Evolutionary conservation across 2,113 vertebrate genomes (phyloP).

Genomic region (Lichenostomus cassidix): DNA sequence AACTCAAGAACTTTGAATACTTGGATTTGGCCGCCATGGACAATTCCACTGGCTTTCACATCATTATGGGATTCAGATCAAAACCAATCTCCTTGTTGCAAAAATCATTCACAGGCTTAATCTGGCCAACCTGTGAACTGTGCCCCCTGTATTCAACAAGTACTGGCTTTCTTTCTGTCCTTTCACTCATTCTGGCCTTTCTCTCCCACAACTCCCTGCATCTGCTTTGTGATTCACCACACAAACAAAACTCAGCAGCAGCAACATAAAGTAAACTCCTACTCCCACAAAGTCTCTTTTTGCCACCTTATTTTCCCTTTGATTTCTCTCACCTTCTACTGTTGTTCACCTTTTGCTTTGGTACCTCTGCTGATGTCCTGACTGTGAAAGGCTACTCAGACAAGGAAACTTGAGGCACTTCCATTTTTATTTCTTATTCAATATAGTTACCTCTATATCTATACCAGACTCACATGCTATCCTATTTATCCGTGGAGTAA

Average conservation of each 20-base stretch:
- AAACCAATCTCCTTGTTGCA: not conserved
- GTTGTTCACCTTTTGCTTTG: not conserved
- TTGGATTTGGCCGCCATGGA: not conserved
- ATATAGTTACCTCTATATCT: not conserved
- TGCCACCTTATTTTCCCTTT: not conserved
- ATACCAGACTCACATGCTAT: not conserved
- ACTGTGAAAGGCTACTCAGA: not conserved
- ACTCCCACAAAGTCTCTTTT: not conserved
- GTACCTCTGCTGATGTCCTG: not conserved
- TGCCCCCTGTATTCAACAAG: not conserved
- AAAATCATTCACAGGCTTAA: not conserved
- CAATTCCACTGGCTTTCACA: not conserved
- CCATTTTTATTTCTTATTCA: not conserved
- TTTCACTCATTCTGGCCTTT: not conserved
- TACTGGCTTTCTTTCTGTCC: not conserved
- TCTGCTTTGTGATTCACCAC: not conserved
- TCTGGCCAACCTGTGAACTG: not conserved
- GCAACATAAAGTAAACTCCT: not conserved
- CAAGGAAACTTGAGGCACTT: not conserved
- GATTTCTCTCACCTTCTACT: not conserved
- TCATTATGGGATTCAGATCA: not conserved
- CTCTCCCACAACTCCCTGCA: not conserved
- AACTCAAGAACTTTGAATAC: not conserved
- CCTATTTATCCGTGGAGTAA: not conserved
- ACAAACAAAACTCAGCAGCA: not conserved